Percentiles rank a stretch among this genome's conserved stretches.
Conservation (phyloP, 1,140 invertebrate genomes). For the Antheraea pernyi region DNA sequence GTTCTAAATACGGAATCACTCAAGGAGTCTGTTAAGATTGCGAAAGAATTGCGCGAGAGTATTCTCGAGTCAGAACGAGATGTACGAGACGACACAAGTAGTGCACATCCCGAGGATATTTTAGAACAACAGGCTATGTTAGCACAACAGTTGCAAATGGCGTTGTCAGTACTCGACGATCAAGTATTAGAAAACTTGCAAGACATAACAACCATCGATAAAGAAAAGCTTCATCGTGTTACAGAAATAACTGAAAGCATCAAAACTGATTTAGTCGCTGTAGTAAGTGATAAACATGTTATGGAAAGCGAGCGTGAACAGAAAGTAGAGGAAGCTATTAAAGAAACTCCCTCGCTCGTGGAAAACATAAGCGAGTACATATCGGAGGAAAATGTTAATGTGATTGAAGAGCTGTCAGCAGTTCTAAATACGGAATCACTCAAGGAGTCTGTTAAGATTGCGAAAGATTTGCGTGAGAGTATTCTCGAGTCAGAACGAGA, state of each 20-base stretch:
- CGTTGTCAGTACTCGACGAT: constrained; percentile 19
- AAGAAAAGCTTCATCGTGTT: constrained; percentile 6
- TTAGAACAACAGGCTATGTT: constrained; percentile 15
- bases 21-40: constrained; percentile 29
- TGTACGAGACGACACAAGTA: constrained; percentile 21
- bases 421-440: constrained; percentile 20
- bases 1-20: constrained; percentile 21
- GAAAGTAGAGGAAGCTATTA: not conserved
- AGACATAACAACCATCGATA: constrained; percentile 9
- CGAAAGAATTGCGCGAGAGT: constrained; percentile 37
- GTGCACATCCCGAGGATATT: not conserved
- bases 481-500: constrained; percentile 12
- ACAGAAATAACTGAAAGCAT: constrained; percentile 13
- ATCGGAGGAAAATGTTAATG: constrained; percentile 28
- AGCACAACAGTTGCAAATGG: constrained; percentile 20
- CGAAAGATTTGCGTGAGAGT: constrained; percentile 39
- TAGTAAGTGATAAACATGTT: no score
- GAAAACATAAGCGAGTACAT: constrained; percentile 41
- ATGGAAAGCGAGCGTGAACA: no score
- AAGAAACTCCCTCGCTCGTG: not conserved
- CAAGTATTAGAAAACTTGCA: constrained; percentile 17
- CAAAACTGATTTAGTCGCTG: constrained; percentile 10
- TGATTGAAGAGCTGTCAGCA: constrained; percentile 26
- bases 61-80: constrained; percentile 19
- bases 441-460: constrained; percentile 29